Evolutionary conservation across 2,888 invertebrate genomes (phyloP), one percentile per base, ranked within the genome.

Genomic region (Cetonia aurata): DNA sequence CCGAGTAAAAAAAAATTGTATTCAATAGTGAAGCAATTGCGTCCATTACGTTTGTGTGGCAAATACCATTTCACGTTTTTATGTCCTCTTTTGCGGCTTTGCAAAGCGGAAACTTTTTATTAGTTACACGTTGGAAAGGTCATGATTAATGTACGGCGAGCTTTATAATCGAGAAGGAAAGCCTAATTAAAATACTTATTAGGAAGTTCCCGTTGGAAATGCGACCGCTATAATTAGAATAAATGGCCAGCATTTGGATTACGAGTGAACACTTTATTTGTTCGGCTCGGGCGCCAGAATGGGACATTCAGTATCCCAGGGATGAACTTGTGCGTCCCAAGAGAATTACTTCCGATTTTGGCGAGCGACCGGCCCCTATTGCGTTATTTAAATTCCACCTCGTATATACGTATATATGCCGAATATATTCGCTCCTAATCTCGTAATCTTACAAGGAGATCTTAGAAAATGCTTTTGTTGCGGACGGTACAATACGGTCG

Each of bases 291-390:
- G 37, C n/a, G 46, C 46, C 19, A 41, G 41, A 46, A 37, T 46
- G 33, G 67, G 19, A 42, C 67, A 67, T 44, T 67, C 44, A 42
- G 67, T 42, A 17, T 56, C 56, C 33, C 37, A 15, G 52, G 53
- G 44, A 69, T 69, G 44, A 46, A 56, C 57, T 44, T 56, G 37
- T 59, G 42, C 59, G 42, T 59, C 70, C 62, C 70, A 17, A 31
- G 70, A 56, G 70, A 67, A 70, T 70, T 72, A 72, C 50, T 25
- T 44, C 48, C 55, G 70, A 67, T 67, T 72, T 70, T 66, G 62
- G 62, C 50, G 37, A 65, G 42, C 57, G n/a, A 17, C 50, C 17
- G 50, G 52, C 15, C 13, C 50, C 33, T 65, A 41, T 62, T 62
- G n/a, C 50, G 19, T 37, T 62, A 65, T 65, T 65, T 65, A 65